Evolutionary conservation across 2,113 vertebrate genomes (phyloP), one percentile per base, ranked within the genome.

Genomic region (Martes martes): DNA sequence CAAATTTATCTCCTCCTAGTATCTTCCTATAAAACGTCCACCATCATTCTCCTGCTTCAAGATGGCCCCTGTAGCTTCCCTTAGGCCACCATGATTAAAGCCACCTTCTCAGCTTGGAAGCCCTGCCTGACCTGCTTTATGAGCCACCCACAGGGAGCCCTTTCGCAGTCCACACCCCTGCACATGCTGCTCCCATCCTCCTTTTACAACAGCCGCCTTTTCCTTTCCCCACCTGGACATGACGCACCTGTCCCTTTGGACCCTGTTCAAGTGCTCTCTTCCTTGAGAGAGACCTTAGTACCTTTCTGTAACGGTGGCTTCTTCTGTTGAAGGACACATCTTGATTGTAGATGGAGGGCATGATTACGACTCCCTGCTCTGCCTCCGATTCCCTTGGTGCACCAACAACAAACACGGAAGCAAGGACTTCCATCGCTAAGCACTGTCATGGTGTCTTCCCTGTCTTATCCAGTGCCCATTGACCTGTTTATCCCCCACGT

Each of bases 121-220:
- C 11, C 7, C 23, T 45, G 28, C 21, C 23, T 19, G 50, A 19
- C n/a, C 79, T 39, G 26, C 59, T 19, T 39, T 23, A 57, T 2
- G 33, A 21, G 19, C n/a, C 10, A 28, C 33, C 21, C 6, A 8
- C 59, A 3, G 0, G 3, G 50, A 18, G 7, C 4, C 11, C n/a
- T 33, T 33, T 74, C 7, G 21, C 47, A 8, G 1, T 11, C 31
- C 39, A 19, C 11, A 9, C n/a, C 47, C 73, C 28, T 36, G 28
- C 36, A 3, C 7, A 11, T 19, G 13, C 24, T 18, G 14, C 52
- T 57, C 23, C 73, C 24, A 9, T 16, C 14, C 73, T 76, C 45
- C 24, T 80, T 31, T 76, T 7, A 67, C 36, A 28, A 67, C 67
- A 50, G 3, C 52, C 42, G 55, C 76, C 33, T 80, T 73, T 69